phyloP scores from a whole-genome alignment of 2,888 invertebrate genomes.

The Cataglyphis albicans region DNA sequence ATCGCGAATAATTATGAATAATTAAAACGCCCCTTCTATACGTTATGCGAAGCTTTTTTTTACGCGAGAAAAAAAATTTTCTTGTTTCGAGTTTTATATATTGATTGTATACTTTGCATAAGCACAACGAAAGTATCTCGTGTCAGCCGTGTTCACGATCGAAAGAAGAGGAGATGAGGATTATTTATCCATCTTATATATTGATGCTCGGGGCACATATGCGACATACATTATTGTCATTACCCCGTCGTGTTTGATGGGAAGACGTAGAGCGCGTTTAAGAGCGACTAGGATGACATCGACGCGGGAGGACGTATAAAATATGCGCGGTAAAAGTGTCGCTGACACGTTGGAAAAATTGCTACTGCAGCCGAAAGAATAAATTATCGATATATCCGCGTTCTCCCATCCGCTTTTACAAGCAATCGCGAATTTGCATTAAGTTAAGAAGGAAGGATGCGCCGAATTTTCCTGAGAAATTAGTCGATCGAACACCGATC shows the following conservation, averaged over 20 bases:
- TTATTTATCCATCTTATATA: slow-evolving; percentile 47
- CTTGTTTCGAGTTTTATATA: neutral
- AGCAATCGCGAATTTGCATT: slow-evolving; percentile 44
- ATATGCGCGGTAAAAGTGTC: slow-evolving; percentile 60
- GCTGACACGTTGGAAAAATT: slow-evolving; percentile 70
- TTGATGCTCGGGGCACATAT: slow-evolving; percentile 34
- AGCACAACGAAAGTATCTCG: slow-evolving; percentile 20
- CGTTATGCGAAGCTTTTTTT: neutral
- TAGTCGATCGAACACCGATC: neutral
- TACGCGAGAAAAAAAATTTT: neutral
- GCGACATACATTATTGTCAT: slow-evolving; percentile 44
- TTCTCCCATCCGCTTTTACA: slow-evolving; percentile 32
- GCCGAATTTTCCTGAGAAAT: slow-evolving; percentile 12
- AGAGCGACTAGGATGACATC: slow-evolving; percentile 29
- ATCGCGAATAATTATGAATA: slow-evolving; percentile 11
- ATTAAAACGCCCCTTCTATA: neutral
- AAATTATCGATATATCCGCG: slow-evolving; percentile 66
- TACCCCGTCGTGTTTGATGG: slow-evolving; percentile 21
- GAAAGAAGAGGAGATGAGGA: neutral
- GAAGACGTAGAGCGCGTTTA: slow-evolving; percentile 32
- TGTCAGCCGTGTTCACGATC: slow-evolving; percentile 13
- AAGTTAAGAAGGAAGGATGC: slow-evolving; percentile 62
- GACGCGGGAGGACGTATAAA: slow-evolving; percentile 31
- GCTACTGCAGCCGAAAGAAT: slow-evolving; percentile 64
- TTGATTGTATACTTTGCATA: neutral